Percentiles rank a stretch among this genome's conserved stretches.
Evolutionary conservation across 1,140 invertebrate genomes (phyloP).

Genomic region (Drosophila elegans): DNA sequence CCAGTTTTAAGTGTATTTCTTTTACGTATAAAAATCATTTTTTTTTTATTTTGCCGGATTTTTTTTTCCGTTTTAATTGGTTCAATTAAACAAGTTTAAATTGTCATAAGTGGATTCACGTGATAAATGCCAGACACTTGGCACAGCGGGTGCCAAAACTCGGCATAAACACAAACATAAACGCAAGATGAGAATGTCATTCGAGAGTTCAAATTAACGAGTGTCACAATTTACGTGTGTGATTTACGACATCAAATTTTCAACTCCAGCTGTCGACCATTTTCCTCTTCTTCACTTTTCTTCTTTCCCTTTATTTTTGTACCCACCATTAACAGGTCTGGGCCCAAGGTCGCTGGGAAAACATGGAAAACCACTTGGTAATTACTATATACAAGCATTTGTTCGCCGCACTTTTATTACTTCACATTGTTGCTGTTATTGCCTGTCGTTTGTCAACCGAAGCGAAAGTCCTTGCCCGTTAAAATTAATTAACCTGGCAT

Average conservation of each 20-base stretch:
- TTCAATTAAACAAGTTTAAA: slow-evolving; percentile 41
- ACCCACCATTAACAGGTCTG: slow-evolving; percentile 37
- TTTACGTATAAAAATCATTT: background rate
- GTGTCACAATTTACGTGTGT: slow-evolving; percentile 62
- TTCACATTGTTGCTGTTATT: slow-evolving; percentile 58
- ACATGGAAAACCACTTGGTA: slow-evolving; percentile 61
- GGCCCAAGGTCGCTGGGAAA: slow-evolving; percentile 44
- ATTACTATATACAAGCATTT: slow-evolving; percentile 59
- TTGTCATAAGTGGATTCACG: slow-evolving; percentile 12
- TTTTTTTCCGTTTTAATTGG: slow-evolving; percentile 17
- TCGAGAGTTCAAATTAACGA: slow-evolving; percentile 59
- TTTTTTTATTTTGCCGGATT: too few species aligned
- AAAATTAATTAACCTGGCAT: slow-evolving; percentile 65
- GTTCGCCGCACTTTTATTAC: slow-evolving; percentile 59
- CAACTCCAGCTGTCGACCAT: slow-evolving; percentile 56
- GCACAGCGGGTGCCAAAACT: slow-evolving; percentile 16
- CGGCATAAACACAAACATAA: slow-evolving; percentile 14
- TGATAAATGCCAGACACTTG: slow-evolving; percentile 40
- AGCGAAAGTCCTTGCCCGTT: slow-evolving; percentile 39
- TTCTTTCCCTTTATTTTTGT: background rate
- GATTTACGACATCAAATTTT: slow-evolving; percentile 64
- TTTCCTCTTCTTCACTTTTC: slow-evolving; percentile 9
- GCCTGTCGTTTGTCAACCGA: slow-evolving; percentile 55
- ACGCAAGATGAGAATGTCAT: slow-evolving; percentile 26
- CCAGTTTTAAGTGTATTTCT: too few species aligned